Conservation (phyloP, 2,797 vertebrate genomes). For the Sciaenops ocellatus region DNA sequence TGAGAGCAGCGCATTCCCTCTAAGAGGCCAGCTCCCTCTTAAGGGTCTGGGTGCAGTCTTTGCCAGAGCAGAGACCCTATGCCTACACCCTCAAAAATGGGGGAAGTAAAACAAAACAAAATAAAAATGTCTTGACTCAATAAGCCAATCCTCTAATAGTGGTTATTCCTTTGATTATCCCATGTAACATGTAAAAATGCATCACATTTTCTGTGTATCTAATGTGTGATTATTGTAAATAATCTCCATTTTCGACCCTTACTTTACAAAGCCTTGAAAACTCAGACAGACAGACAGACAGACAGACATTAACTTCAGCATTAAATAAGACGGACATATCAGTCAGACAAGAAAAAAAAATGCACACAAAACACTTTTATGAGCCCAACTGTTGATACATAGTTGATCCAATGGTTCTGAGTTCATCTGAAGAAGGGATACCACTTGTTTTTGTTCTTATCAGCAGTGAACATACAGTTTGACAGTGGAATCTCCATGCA, state of each 20-base stretch:
- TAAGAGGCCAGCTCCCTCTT: too few relatives aligned
- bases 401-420: background rate
- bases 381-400: background rate
- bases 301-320: conserved; percentile 1
- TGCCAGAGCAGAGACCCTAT: too few relatives aligned
- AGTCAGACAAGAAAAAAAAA: too few relatives aligned
- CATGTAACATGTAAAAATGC: background rate
- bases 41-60: too few relatives aligned
- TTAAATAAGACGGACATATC: conserved; percentile 15
- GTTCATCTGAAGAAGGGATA: conserved; percentile 3
- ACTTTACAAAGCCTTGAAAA: conserved; percentile 6
- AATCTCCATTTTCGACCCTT: background rate
- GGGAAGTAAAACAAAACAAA: too few relatives aligned
- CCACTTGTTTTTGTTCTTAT: background rate
- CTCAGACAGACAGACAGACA: background rate
- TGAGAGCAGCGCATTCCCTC: too few relatives aligned
- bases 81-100: too few relatives aligned
- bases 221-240: background rate
- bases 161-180: too few relatives aligned
- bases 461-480: conserved; percentile 15
- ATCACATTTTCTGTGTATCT: background rate
- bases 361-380: background rate
- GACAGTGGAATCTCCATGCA: background rate
- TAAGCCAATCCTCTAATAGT: too few relatives aligned
- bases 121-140: too few relatives aligned